Evolutionary conservation across 2,888 invertebrate species (phyloP).

Genomic region (Caprella mutica): DNA sequence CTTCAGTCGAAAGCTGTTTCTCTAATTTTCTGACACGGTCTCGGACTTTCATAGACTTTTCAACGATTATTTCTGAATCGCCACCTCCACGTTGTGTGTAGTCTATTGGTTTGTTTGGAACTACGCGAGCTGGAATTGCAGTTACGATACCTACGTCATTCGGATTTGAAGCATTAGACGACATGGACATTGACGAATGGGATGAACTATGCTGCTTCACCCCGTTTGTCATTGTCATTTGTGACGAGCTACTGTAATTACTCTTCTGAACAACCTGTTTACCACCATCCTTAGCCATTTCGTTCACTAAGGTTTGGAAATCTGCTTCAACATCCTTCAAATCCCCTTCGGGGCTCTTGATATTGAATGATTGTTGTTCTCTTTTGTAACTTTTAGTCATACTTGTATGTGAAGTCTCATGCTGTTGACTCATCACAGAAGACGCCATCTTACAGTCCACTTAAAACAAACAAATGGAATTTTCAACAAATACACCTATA

Average conservation of each 20-base stretch:
- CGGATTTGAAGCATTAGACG: background rate
- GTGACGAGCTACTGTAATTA: conserved; percentile 2
- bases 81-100: conserved; percentile 15
- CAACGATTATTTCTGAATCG: conserved; percentile 24
- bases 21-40: conserved; percentile 24
- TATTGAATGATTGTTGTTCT: conserved; percentile 15
- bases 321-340: conserved; percentile 30
- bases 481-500: too few species aligned
- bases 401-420: conserved; percentile 16
- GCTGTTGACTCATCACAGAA: conserved; percentile 20
- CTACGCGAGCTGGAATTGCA: conserved; percentile 25
- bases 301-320: conserved; percentile 30
- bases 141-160: conserved; percentile 17
- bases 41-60: conserved; percentile 21
- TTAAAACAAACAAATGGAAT: too few species aligned
- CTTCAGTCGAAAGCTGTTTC: conserved; percentile 28
- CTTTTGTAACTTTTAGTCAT: conserved; percentile 20
- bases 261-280: conserved; percentile 1
- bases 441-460: conserved; percentile 13
- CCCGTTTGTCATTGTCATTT: background rate
- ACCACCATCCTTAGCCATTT: conserved; percentile 26
- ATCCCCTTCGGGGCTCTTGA: conserved; percentile 28
- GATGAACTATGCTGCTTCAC: background rate
- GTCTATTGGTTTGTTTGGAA: conserved; percentile 20
- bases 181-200: background rate